Percentiles rank a stretch among this genome's conserved stretches.
Conservation (phyloP, 2,113 vertebrate genomes). For the Alaudala cheleensis region DNA sequence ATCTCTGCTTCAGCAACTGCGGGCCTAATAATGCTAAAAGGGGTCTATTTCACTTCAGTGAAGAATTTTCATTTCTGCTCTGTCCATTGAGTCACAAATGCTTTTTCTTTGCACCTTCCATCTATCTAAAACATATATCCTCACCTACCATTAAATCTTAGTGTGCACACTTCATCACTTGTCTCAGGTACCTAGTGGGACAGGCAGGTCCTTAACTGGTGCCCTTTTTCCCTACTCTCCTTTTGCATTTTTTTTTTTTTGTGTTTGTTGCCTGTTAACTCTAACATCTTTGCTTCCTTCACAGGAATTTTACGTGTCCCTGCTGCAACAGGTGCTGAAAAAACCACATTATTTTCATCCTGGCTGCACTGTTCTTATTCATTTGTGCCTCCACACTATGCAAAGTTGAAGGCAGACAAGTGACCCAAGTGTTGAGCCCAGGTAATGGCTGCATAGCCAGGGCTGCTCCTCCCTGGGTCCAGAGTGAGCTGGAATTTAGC, state of each 20-base stretch:
- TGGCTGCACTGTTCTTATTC: neutral
- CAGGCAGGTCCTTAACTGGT: conserved; percentile 1
- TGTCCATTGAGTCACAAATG: neutral
- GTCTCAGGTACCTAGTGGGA: neutral
- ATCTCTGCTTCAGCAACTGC: neutral
- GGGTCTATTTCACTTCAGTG: neutral
- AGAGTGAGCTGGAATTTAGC: rapidly evolving
- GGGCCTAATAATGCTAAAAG: neutral
- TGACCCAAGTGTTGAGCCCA: neutral
- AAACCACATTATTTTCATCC: neutral
- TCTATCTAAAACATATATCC: neutral
- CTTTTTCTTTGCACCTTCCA: neutral
- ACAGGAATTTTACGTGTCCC: neutral
- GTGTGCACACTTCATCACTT: neutral
- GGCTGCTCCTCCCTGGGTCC: neutral
- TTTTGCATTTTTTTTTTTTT: conserved; percentile 22
- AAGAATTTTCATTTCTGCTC: neutral
- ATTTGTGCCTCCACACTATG: neutral
- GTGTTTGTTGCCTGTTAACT: conserved; percentile 58
- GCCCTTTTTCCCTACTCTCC: neutral
- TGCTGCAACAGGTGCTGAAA: neutral
- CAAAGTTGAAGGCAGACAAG: neutral
- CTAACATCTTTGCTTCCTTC: conserved; percentile 24
- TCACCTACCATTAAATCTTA: conserved; percentile 3
- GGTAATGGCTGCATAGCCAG: neutral